phyloP scores from a whole-genome alignment of 2,113 vertebrate species.

The Podarcis cretensis region DNA sequence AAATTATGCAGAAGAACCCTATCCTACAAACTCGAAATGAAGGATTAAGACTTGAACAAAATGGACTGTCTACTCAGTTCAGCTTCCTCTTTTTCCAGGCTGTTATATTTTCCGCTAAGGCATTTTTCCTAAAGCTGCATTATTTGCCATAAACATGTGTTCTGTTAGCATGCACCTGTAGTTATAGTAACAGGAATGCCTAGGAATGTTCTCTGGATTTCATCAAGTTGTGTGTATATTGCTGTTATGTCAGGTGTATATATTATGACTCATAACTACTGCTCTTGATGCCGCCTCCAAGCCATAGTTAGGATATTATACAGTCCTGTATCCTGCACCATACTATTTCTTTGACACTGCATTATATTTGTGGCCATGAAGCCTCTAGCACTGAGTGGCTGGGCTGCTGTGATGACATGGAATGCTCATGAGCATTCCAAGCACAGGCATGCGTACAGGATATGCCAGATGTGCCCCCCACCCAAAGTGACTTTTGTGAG shows the following conservation, averaged over 20 bases:
- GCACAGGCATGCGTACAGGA: too few species aligned
- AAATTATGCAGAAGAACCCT: neutral
- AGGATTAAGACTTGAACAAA: neutral
- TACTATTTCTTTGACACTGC: neutral
- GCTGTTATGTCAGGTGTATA: neutral
- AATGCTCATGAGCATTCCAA: neutral
- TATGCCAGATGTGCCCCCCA: too few species aligned
- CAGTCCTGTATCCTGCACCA: neutral
- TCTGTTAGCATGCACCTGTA: constrained; percentile 2
- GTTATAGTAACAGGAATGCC: constrained; percentile 1
- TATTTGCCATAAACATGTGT: neutral
- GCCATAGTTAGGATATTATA: neutral
- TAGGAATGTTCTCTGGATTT: constrained; percentile 24
- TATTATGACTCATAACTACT: neutral
- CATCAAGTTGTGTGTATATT: neutral
- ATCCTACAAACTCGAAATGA: neutral
- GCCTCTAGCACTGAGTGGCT: neutral
- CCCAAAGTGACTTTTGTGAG: too few species aligned
- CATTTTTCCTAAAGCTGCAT: neutral
- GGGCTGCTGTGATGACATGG: neutral
- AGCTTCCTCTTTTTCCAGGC: neutral
- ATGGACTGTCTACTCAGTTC: neutral
- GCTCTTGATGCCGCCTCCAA: constrained; percentile 16
- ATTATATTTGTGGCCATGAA: neutral
- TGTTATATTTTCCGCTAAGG: neutral